A percentile compares a stretch with the other conserved stretches of the same genome.
These are phyloP conservation scores for Agapornis roseicollis DNA, from an alignment of 2,113 vertebrate species.

Conservation along the genomic window DNA sequence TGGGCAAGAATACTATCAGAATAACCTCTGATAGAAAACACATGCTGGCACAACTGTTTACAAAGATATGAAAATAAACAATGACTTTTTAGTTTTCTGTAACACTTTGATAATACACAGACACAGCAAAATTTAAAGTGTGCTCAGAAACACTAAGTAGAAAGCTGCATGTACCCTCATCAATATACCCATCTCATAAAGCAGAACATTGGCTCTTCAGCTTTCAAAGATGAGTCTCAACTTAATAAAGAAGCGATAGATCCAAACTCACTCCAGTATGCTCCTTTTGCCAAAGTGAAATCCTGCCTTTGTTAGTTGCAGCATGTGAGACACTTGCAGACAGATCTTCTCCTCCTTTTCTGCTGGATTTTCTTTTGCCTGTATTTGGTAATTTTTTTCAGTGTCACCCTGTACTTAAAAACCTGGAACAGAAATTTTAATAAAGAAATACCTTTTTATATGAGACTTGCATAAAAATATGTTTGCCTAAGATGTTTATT, in stretches of 20 bases:
- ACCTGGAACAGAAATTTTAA: background rate
- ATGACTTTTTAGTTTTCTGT: background rate
- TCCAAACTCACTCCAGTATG: background rate
- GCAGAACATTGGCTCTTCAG: accelerated
- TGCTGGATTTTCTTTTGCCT: background rate
- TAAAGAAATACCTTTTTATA: background rate
- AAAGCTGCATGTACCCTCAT: accelerated
- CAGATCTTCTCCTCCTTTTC: background rate
- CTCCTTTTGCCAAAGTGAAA: background rate
- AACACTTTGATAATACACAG: background rate
- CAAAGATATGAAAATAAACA: background rate
- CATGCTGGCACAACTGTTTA: background rate
- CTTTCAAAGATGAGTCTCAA: background rate
- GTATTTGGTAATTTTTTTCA: background rate
- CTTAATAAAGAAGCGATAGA: background rate
- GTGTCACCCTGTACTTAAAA: background rate
- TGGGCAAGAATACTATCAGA: background rate
- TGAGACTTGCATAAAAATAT: background rate
- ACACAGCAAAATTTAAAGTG: background rate
- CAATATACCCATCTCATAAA: background rate
- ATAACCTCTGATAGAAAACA: background rate
- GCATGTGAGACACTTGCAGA: accelerated
- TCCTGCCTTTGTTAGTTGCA: background rate
- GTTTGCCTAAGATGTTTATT: background rate
- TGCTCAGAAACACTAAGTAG: background rate